phyloP scores from a whole-genome alignment of 2,888 invertebrate genomes.

The Rhagium mordax region DNA sequence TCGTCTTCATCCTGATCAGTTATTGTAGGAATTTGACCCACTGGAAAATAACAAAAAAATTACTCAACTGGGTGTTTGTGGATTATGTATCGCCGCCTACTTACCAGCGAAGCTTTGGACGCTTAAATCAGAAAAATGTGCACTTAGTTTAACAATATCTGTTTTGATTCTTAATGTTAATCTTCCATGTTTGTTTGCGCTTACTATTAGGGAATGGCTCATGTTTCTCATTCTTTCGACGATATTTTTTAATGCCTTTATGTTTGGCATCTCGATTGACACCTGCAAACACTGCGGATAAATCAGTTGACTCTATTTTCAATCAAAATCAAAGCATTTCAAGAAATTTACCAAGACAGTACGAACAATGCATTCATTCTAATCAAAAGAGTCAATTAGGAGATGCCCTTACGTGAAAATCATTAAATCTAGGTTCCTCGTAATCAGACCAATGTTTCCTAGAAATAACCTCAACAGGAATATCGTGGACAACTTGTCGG shows the following conservation, averaged over 20 bases:
- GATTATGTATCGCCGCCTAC: too few relatives aligned
- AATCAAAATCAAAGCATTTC: too few relatives aligned
- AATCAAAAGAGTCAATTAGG: neutral
- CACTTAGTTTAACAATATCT: slow-evolving; percentile 85
- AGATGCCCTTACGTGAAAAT: slow-evolving; percentile 80
- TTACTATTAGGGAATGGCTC: slow-evolving; percentile 79
- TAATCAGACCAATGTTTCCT: slow-evolving; percentile 84
- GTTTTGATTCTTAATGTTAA: slow-evolving; percentile 84
- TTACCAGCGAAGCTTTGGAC: slow-evolving; percentile 76
- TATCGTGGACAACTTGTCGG: slow-evolving; percentile 85
- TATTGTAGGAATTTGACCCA: slow-evolving; percentile 53
- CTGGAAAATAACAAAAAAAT: slow-evolving; percentile 50
- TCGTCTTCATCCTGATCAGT: slow-evolving; percentile 57
- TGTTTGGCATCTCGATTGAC: slow-evolving; percentile 82
- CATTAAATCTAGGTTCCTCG: slow-evolving; percentile 80
- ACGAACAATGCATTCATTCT: too few relatives aligned
- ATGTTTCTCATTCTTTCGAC: slow-evolving; percentile 90
- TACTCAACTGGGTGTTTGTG: too few relatives aligned
- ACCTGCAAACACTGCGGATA: slow-evolving; percentile 74
- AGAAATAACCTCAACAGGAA: slow-evolving; percentile 85
- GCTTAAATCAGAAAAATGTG: slow-evolving; percentile 83
- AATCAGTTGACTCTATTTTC: neutral
- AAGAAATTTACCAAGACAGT: too few relatives aligned
- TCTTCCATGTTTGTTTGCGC: slow-evolving; percentile 81
- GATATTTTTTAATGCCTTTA: slow-evolving; percentile 84